phyloP scores from a whole-genome alignment of 2,888 invertebrate genomes.

The Chrysolina haemoptera region DNA sequence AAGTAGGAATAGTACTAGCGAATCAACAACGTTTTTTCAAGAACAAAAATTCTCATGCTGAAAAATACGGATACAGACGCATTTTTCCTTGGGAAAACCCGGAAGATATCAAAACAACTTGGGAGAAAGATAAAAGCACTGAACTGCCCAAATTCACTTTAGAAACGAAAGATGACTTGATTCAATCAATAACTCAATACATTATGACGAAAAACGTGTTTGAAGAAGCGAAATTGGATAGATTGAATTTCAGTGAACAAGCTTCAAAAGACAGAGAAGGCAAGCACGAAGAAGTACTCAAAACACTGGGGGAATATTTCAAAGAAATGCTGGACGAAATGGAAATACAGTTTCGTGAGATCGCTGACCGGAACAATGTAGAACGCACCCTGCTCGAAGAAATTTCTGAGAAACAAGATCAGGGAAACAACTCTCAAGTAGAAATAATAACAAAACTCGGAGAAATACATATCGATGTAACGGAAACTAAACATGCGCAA shows the following conservation, averaged over 20 bases:
- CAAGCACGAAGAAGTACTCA: slow-evolving; percentile 38
- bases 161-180: slow-evolving; percentile 32
- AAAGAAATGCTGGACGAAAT: slow-evolving; percentile 36
- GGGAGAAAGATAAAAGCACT: slow-evolving; percentile 29
- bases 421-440: slow-evolving; percentile 20
- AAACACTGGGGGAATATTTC: slow-evolving; percentile 29
- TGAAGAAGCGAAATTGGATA: slow-evolving; percentile 39
- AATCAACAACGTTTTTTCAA: slow-evolving; percentile 38
- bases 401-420: slow-evolving; percentile 32
- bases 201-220: slow-evolving; percentile 34
- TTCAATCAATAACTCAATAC: slow-evolving; percentile 27
- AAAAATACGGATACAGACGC: slow-evolving; percentile 45
- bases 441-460: slow-evolving; percentile 35
- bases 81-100: slow-evolving; percentile 45
- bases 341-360: slow-evolving; percentile 20
- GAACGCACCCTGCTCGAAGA: slow-evolving; percentile 24
- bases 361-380: slow-evolving; percentile 23
- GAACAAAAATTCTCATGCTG: slow-evolving; percentile 35
- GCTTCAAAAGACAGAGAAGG: slow-evolving; percentile 30
- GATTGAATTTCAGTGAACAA: slow-evolving; percentile 30
- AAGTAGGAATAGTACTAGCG: slow-evolving; percentile 39
- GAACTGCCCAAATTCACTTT: slow-evolving; percentile 27
- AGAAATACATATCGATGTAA: slow-evolving; percentile 36
- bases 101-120: slow-evolving; percentile 37
- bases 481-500: slow-evolving; percentile 38